phyloP scores from a whole-genome alignment of 2,113 vertebrate species.

The Pteronura brasiliensis region DNA sequence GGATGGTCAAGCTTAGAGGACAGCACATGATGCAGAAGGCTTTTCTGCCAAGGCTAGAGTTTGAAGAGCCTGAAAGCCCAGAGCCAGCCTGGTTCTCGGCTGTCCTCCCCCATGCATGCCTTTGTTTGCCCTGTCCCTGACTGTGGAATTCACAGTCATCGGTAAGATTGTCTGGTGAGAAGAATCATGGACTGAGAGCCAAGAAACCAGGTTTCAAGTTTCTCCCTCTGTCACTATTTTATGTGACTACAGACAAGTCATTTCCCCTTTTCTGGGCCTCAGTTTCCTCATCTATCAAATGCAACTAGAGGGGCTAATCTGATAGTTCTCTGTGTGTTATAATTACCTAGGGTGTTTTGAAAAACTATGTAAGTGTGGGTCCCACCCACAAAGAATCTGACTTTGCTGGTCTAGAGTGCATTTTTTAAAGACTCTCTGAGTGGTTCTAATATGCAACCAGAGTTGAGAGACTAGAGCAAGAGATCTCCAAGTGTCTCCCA shows the following conservation, averaged over 20 bases:
- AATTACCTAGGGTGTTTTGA: not conserved
- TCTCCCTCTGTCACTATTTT: not conserved
- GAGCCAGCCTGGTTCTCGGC: not conserved
- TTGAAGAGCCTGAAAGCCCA: not conserved
- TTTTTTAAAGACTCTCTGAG: slow-evolving; percentile 9
- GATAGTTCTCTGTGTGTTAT: not conserved
- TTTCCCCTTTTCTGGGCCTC: not conserved
- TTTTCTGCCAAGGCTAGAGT: not conserved
- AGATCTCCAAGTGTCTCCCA: not conserved
- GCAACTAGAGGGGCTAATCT: not conserved
- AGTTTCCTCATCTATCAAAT: slow-evolving; percentile 19
- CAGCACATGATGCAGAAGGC: not conserved
- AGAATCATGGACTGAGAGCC: not conserved
- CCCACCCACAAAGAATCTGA: not conserved
- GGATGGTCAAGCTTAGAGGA: slow-evolving; percentile 10
- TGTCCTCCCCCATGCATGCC: not conserved
- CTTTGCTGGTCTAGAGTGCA: not conserved
- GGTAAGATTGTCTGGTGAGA: not conserved
- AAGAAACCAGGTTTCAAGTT: slow-evolving; percentile 16
- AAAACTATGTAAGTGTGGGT: not conserved
- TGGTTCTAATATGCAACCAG: not conserved
- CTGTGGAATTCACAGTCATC: not conserved
- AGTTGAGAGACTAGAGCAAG: not conserved
- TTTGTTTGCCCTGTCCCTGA: not conserved
- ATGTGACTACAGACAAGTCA: not conserved